Base-by-base conservation (phyloP, 2,113 vertebrate species). In the Carassius auratus region DNA sequence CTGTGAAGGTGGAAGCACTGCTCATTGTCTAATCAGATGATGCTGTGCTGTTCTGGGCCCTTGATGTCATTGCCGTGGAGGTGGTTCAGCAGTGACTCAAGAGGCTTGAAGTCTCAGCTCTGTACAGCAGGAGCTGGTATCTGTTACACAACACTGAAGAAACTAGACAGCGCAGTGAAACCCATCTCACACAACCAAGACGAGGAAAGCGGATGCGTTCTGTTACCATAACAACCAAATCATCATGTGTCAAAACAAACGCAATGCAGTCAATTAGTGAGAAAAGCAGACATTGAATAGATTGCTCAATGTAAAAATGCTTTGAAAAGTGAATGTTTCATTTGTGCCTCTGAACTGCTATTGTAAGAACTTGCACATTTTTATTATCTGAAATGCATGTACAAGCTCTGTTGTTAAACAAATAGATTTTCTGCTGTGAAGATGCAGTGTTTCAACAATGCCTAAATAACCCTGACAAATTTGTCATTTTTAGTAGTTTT, bases 221-320 rank as follows among this genome's bases (percentile, higher is more conserved):
- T 0, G 85, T 88, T 61, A 88, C 87, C 76, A 86, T 84, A 42
- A 76, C 87, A 26, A 88, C 87, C 21, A 17, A 80, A 71, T 84
- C 68, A 86, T 12, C 69, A 64, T 69, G 69, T 66, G 10, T 57
- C 85, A 84, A 83, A 86, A 86, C 87, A 88, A 84, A 21, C 15
- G 1, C 4, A 26, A 3, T 4, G 8, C 81, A n/a, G n/a, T 66
- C 33, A 21, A 33, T 66, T 71, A n/a, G 15, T 13, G 17, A 55
- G 36, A n/a, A 55, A 33, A 30, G 19, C 5, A 48, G 12, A 68
- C 23, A n/a, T 64, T 30, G 13, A 64, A 30, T 14, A 52, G 3
- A 33, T 13, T 21, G 6, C 30, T 36, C 1, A 17, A 30, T 36
- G 30, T 33, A 69, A 73, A 19, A 73, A 42, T 42, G 42, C 42